These are phyloP conservation scores for Fulica atra DNA, from an alignment of 2,113 vertebrate species.

Conservation along the genomic window DNA sequence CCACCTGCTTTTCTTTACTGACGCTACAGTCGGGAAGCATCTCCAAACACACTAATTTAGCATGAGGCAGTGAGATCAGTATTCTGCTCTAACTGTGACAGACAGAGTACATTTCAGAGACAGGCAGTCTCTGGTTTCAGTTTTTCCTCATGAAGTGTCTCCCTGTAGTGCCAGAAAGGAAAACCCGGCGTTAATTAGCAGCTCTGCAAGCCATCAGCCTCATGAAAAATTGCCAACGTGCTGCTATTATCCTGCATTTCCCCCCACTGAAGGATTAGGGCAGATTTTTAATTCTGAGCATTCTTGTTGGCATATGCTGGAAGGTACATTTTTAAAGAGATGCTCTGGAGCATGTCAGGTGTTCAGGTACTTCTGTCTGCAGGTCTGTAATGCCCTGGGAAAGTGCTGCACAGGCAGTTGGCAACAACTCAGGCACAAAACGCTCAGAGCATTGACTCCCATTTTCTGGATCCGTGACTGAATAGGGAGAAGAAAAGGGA, in stretches of 20 bases:
- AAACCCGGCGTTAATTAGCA: background rate
- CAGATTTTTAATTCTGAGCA: background rate
- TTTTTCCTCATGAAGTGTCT: background rate
- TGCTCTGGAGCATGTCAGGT: background rate
- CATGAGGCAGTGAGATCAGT: accelerated
- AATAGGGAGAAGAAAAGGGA: background rate
- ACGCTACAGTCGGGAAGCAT: background rate
- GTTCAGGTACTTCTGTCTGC: background rate
- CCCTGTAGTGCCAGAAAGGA: background rate
- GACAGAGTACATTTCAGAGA: background rate
- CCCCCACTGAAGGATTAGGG: background rate
- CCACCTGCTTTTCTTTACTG: background rate
- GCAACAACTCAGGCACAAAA: background rate
- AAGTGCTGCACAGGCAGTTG: background rate
- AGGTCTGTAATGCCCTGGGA: background rate
- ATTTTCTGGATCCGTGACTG: background rate
- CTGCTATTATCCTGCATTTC: background rate
- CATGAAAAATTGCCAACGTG: background rate
- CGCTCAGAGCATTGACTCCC: background rate
- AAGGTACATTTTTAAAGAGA: background rate
- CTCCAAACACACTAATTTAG: background rate
- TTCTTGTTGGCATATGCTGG: background rate
- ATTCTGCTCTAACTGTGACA: background rate
- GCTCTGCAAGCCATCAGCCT: background rate
- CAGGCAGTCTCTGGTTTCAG: background rate